phyloP scores from a whole-genome alignment of 2,888 invertebrate species.

The Eristalinus sepulchralis region DNA sequence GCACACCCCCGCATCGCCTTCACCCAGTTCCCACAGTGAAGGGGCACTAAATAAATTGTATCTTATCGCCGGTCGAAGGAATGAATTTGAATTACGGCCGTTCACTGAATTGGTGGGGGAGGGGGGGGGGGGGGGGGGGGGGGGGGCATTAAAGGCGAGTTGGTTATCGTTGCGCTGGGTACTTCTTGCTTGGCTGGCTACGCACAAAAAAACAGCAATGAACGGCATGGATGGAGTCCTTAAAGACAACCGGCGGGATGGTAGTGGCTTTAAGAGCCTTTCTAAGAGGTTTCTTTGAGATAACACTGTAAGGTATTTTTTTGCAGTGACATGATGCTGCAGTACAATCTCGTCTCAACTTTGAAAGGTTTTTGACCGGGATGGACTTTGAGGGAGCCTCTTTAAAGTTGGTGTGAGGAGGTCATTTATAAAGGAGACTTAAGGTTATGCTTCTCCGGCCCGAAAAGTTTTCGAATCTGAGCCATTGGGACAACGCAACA shows the following conservation, averaged over 20 bases:
- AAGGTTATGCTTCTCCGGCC: too few species aligned
- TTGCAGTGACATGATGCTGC: too few species aligned
- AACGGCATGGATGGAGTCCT: neutral
- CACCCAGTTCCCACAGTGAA: neutral
- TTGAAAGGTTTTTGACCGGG: too few species aligned
- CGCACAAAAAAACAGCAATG: neutral
- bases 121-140: too few species aligned
- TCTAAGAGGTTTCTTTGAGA: too few species aligned
- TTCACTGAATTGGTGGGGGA: neutral
- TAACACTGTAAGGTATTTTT: neutral
- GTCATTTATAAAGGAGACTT: too few species aligned
- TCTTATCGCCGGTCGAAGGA: neutral
- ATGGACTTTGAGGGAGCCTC: too few species aligned
- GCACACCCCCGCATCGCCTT: neutral
- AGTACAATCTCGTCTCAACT: too few species aligned
- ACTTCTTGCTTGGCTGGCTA: neutral
- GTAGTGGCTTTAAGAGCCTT: neutral
- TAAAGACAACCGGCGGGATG: neutral
- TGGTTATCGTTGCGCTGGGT: neutral
- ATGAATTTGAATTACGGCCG: neutral
- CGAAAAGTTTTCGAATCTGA: too few species aligned
- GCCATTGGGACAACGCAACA: too few species aligned
- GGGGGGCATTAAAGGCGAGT: neutral
- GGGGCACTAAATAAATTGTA: neutral
- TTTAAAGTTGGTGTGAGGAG: too few species aligned